phyloP scores from a whole-genome alignment of 2,888 invertebrate species.

The Eurytoma californica region DNA sequence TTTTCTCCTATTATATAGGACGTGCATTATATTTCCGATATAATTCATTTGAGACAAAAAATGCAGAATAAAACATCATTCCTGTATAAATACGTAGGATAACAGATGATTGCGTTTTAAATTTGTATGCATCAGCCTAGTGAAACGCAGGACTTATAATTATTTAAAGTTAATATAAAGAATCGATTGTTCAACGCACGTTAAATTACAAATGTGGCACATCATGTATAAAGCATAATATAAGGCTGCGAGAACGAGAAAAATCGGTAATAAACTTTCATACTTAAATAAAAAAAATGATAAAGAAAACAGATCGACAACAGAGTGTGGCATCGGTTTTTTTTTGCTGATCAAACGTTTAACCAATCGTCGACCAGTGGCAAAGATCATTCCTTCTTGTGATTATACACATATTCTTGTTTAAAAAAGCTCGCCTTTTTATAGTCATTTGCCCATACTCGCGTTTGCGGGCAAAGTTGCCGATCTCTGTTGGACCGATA shows the following conservation, averaged over 20 bases:
- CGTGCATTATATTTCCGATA: constrained; percentile 36
- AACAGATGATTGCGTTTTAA: constrained; percentile 32
- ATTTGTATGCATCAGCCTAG: constrained; percentile 45
- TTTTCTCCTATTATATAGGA: constrained; percentile 39
- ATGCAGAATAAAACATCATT: constrained; percentile 41
- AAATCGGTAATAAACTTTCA: constrained; percentile 38
- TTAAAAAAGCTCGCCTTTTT: constrained; percentile 45
- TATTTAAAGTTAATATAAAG: constrained; percentile 45
- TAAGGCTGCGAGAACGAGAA: constrained; percentile 47
- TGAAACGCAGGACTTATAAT: constrained; percentile 37
- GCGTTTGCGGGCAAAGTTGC: constrained; percentile 92
- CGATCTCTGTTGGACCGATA: constrained; percentile 87
- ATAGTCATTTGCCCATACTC: constrained; percentile 78
- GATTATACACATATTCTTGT: constrained; percentile 29
- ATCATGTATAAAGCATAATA: constrained; percentile 54
- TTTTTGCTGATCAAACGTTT: constrained; percentile 23
- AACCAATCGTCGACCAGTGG: constrained; percentile 38
- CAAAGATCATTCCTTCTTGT: constrained; percentile 43
- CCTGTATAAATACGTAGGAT: constrained; percentile 30
- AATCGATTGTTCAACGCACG: constrained; percentile 51
- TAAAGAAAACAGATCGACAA: constrained; percentile 44
- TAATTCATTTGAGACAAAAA: constrained; percentile 37
- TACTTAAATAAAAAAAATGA: constrained; percentile 25
- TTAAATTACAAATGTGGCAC: constrained; percentile 57
- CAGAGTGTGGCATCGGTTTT: constrained; percentile 41